phyloP scores from a whole-genome alignment of 2,797 vertebrate genomes.

The Rhinophrynus dorsalis region DNA sequence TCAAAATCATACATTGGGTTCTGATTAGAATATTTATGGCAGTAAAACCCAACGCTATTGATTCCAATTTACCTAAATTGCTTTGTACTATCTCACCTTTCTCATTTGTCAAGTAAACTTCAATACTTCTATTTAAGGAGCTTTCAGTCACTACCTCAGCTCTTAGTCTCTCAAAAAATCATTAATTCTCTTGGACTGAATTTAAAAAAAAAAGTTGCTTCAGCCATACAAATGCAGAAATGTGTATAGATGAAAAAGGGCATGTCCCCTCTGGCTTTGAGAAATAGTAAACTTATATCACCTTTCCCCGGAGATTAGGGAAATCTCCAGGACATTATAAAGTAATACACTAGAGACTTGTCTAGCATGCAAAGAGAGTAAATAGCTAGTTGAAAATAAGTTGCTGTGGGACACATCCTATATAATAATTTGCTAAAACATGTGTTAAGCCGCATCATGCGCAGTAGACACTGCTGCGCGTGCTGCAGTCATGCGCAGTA shows the following conservation, averaged over 20 bases:
- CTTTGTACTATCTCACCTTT: conserved; percentile 39
- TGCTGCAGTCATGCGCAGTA: too few species aligned
- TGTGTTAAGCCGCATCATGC: too few species aligned
- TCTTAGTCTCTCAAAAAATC: conserved; percentile 42
- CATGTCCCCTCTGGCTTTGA: neutral
- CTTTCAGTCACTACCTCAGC: conserved; percentile 42
- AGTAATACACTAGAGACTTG: too few species aligned
- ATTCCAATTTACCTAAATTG: conserved; percentile 43
- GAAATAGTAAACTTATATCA: neutral
- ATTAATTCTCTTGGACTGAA: conserved; percentile 36
- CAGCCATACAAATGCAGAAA: conserved; percentile 1
- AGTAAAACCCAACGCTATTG: conserved; percentile 22
- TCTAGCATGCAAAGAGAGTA: too few species aligned
- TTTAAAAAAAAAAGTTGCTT: conserved; percentile 17
- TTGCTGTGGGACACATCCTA: too few species aligned
- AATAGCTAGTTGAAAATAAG: too few species aligned
- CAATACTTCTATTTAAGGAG: conserved; percentile 43
- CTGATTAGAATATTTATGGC: conserved; percentile 8
- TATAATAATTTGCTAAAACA: too few species aligned
- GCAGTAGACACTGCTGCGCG: too few species aligned
- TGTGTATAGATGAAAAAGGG: conserved; percentile 11
- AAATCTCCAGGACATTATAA: too few species aligned
- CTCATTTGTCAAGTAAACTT: conserved; percentile 48
- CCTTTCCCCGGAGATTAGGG: too few species aligned
- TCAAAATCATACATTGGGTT: neutral